Base-by-base conservation (phyloP, 2,113 vertebrate genomes). In the Deroptyus accipitrinus region DNA sequence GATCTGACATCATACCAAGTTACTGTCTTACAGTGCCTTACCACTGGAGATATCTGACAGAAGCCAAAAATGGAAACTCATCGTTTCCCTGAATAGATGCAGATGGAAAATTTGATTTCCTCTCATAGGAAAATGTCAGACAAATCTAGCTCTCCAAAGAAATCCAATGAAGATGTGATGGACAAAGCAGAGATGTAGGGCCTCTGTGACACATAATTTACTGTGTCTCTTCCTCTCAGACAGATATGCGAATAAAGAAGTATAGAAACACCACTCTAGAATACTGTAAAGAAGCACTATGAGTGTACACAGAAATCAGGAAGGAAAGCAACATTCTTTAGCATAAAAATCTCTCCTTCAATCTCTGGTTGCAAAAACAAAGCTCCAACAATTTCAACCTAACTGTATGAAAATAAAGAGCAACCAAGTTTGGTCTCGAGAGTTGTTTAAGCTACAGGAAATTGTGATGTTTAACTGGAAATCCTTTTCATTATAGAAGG, bases 271-370 rank as follows among this genome's bases (percentile, higher is more conserved):
- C 11, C 42, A 6, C 22, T 24, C 61, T 14, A 7, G 46, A 44
- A 25, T 0, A 20, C 88, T 51, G 17, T 16, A 39, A 16, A n/a
- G 2, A 19, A 46, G 25, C 48, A 31, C 33, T 20, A 19, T 0
- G 27, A 41, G 48, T 0, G 4, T 4, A 15, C 14, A 16, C 14
- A 9, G 2, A 14, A 52, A 35, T 3, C 39, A 17, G 2, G 55
- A 8, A 3, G 5, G 17, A 35, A 44, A 54, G 35, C 6, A 33
- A 14, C 13, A 30, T 39, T 44, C 59, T 16, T 19, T 12, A n/a
- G 28, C 20, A 49, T 18, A 18, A 46, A 41, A 57, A 12, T 19
- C 30, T 3, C 3, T 39, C 63, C 69, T 35, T 35, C 64, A 28
- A 46, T 7, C 25, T 46, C 46, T 3, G 14, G 25, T 7, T 63